These are phyloP conservation scores for Lepus timidus DNA, from an alignment of 2,113 vertebrate species.

Conservation along the genomic window DNA sequence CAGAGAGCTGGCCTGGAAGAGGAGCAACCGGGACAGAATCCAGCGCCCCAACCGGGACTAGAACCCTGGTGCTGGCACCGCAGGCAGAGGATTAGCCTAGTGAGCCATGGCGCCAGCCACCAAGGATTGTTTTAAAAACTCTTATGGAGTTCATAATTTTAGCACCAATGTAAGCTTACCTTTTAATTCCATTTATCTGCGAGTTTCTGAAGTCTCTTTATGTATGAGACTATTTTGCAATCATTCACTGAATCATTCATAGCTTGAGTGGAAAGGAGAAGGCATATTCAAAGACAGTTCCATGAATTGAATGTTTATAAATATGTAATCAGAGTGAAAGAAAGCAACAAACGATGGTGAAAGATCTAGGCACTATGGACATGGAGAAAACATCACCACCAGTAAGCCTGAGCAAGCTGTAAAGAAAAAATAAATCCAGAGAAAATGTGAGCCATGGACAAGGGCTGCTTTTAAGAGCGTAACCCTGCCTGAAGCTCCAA, in stretches of 20 bases:
- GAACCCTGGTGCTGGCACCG: too few species aligned
- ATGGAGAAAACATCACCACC: accelerated
- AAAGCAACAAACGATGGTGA: not conserved
- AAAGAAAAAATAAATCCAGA: not conserved
- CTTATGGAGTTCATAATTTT: too few species aligned
- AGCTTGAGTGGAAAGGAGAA: not conserved
- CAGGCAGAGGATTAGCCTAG: too few species aligned
- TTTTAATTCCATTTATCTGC: too few species aligned
- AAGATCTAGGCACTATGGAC: not conserved
- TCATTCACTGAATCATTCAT: not conserved
- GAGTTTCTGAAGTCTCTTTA: too few species aligned
- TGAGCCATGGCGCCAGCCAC: too few species aligned
- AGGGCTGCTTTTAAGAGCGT: not conserved
- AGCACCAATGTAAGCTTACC: too few species aligned
- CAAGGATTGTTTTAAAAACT: too few species aligned
- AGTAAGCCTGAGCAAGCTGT: too few species aligned
- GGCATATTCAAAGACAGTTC: not conserved
- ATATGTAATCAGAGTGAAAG: not conserved
- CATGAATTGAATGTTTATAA: not conserved
- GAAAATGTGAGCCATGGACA: not conserved
- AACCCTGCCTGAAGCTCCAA: not conserved
- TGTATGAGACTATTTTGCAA: not conserved
- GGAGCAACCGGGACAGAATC: too few species aligned
- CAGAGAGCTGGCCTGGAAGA: too few species aligned
- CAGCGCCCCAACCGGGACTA: too few species aligned